Conservation (phyloP, 2,888 invertebrate genomes). For the Argyresthia goedartella region DNA sequence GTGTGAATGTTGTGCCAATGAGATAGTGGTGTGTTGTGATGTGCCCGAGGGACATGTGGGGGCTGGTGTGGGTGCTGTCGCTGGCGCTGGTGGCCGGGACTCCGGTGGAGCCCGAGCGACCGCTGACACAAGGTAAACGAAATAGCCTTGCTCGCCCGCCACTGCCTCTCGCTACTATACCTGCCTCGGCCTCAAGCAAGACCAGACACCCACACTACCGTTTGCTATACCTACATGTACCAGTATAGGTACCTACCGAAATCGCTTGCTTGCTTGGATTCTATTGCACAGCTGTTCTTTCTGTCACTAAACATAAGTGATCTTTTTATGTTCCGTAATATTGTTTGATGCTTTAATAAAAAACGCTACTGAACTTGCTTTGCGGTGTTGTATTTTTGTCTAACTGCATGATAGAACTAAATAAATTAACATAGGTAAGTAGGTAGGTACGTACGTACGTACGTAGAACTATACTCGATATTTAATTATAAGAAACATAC, state of each 20-base stretch:
- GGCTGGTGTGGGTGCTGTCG: slow-evolving; percentile 56
- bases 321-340: no score
- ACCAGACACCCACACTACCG: neutral
- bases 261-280: slow-evolving; percentile 15
- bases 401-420: no score
- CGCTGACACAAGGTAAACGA: slow-evolving; percentile 54
- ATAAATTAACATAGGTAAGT: no score
- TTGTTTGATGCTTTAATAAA: no score
- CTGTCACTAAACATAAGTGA: no score
- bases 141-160: slow-evolving; percentile 24
- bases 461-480: no score
- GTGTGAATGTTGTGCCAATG: slow-evolving; percentile 69
- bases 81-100: slow-evolving; percentile 49
- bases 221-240: neutral
- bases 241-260: no score
- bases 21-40: slow-evolving; percentile 70
- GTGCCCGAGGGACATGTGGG: slow-evolving; percentile 69
- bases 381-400: no score
- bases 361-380: no score
- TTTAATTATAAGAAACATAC: no score
- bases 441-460: no score
- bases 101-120: slow-evolving; percentile 53
- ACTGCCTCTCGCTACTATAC: neutral
- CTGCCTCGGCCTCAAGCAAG: neutral
- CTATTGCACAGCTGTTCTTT: slow-evolving; percentile 10